Base-by-base conservation (phyloP, 92 coral and sea anemone genomes). In the Montipora capitata region DNA sequence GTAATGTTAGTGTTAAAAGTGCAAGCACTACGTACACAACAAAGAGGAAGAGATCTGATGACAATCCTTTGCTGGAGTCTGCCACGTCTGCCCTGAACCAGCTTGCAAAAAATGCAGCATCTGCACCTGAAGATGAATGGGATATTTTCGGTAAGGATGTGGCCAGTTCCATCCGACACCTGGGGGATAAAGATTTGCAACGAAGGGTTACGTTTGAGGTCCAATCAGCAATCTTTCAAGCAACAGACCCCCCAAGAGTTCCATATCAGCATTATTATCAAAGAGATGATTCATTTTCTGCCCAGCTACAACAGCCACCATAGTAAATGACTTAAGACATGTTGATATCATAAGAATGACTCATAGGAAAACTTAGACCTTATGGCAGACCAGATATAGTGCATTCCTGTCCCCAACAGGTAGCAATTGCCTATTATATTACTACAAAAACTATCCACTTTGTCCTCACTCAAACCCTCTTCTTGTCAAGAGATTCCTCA, bases 61-160 rank as follows among this genome's bases (percentile, higher is more conserved):
- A 27, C 35, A 27, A 27, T 27, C 35, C 35, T 27, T 27, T 27
- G 1, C 35, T 27, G 35, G 35, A 27, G 1, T 27, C 35, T 27
- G 35, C 35, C 35, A 27, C 35, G 1, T 27, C 1, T 27, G 1
- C 27, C 35, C 35, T 27, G 1, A 27, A 27, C 35, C 35, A 27
- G 35, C 35, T 27, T 27, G 35, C 35, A 27, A 27, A 27, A 27
- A 27, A 27, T 27, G 35, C 35, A 27, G 35, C 35, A 27, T 27
- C 35, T 27, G 35, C 35, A 27, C 35, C 76, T 52, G 79, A 73
- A 85, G 94, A 90, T 90, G 90, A 90, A 80, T 90, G 94, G 94
- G 94, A 85, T 66, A 85, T 85, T 76, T 90, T 90, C 71, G 94
- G 90, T 10, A 90, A 59, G 68, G 94, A 90, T 84, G 87, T 90